Evolutionary conservation across 2,888 invertebrate genomes (phyloP), one percentile per base, ranked within the genome.

Genomic region (Metacarcinus magister): DNA sequence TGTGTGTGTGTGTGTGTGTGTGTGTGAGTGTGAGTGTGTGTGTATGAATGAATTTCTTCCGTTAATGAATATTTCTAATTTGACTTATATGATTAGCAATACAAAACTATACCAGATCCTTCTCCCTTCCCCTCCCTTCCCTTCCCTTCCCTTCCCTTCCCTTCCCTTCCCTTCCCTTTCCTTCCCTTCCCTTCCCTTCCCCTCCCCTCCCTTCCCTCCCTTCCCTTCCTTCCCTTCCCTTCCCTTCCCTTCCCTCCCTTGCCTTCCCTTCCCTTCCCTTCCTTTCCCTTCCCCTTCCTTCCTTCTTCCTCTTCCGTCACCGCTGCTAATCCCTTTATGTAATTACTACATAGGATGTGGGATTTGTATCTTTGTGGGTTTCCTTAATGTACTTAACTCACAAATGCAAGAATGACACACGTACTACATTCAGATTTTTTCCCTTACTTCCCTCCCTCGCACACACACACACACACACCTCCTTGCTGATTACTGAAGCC

Each of bases 1-100:
- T 39, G 16, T 39, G 44, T 43, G 89, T 89, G 39, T 89, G 89
- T 39, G 89, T 89, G 89, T 39, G 89, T 89, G 23, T 89, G 89
- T 39, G 89, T 89, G 82, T 28, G 8, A 3, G n/a, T n/a, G 32
- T 28, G 8, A 3, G 54, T 54, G 54, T 54, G n/a, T 75, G 67
- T n/a, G 67, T 75, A 7, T 75, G 67, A 5, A 0, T 75, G n/a
- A 4, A n/a, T 75, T 23, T 75, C n/a, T 23, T 23, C 3, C 67
- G n/a, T 67, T 67, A 19, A 19, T 67, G 0, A 23, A 19, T 67
- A 23, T 54, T 54, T 16, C 54, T 54, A 16, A 8, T 54, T 54
- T 16, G 0, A 54, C 54, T 8, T 54, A 0, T 54, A 54, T 16
- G 54, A 39, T 39, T 39, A 39, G 8, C 54, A 2, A 54, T 54